Base-by-base conservation (phyloP, 2,797 vertebrate genomes). In the Lacerta agilis region DNA sequence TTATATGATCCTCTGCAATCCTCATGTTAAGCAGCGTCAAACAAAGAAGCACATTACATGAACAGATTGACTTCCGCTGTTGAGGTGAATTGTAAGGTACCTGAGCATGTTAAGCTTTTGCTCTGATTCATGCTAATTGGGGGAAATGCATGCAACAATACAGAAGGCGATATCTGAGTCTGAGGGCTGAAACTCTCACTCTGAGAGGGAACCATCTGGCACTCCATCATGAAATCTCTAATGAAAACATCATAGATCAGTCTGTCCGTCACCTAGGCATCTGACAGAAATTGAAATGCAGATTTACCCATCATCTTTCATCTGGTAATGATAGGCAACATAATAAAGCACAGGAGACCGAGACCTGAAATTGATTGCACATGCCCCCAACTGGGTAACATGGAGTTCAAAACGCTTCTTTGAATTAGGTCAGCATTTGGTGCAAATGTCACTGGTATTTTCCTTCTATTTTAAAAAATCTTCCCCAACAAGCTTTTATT, bases 151-250 rank as follows among this genome's bases (percentile, higher is more conserved):
- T 18, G 18, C 36, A 33, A 72, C 33, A 55, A 55, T 55, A 55
- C 49, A 55, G 49, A 72, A 72, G 4, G 29, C 17, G 1, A 33
- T 72, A 18, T 72, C 82, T 20, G 23, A 29, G 29, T 38, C 76
- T 85, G 64, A 55, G 8, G 83, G 86, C 38, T 89, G 36, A 77
- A 89, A 87, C 83, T 77, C 87, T 83, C 86, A 86, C 83, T 73
- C 5, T 86, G 84, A 92, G 58, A 64, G 85, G 90, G 75, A 80
- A 91, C 89, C 89, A 66, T 91, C 89, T 93, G 92, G 90, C 87
- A 89, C 17, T 45, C 64, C 82, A 92, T 84, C 61, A 41, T 64
- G 66, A 55, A 92, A 36, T 78, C 41, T 84, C 18, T 33, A 71
- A 89, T 43, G 82, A 89, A 78, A 90, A 61, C 86, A 88, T 55